Evolutionary conservation across 2,113 vertebrate genomes (phyloP), one percentile per base, ranked within the genome.

Genomic region (Furnarius figulus): DNA sequence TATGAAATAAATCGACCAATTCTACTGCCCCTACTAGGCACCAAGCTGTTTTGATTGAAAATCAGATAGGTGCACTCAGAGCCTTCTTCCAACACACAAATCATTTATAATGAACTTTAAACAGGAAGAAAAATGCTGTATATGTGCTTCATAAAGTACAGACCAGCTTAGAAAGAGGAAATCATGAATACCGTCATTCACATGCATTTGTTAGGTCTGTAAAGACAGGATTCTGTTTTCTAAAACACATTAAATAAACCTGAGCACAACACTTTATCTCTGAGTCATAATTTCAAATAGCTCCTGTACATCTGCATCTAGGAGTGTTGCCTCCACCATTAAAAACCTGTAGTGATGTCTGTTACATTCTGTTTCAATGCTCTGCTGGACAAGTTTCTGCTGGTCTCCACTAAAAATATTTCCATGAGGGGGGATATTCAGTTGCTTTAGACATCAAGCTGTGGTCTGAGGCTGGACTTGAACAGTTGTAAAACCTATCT

Each of bases 1-100:
- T 98, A 98, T 98, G 95, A 98, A 98, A 98, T 97, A 98, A 97
- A 98, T 98, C 19, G 96, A 98, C 97, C 95, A 35, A 14, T 96
- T 97, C 95, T 95, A 42, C 90, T 94, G 84, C 95, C 91, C 88
- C 79, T 94, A 96, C 92, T 66, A 93, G 92, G 89, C 82, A 97
- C 87, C 91, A 94, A 87, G 95, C 94, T 97, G 92, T 91, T 97
- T 96, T 96, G 97, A 98, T 97, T 97, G 97, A 98, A 97, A 97
- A 96, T 87, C 96, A 93, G 96, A 95, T 97, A 89, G 96, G 62
- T 95, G 84, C 56, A 8, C 84, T 87, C 76, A 62, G 87, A 94
- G 40, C 39, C 4, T 96, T 90, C 62, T 97, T 96, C 81, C 31
- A 68, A 75, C 25, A 12, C 91, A 87, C 96, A 96, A 98, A 96